These are phyloP conservation scores for Rhinoderma darwinii DNA, from an alignment of 2,113 vertebrate species.

Conservation along the genomic window DNA sequence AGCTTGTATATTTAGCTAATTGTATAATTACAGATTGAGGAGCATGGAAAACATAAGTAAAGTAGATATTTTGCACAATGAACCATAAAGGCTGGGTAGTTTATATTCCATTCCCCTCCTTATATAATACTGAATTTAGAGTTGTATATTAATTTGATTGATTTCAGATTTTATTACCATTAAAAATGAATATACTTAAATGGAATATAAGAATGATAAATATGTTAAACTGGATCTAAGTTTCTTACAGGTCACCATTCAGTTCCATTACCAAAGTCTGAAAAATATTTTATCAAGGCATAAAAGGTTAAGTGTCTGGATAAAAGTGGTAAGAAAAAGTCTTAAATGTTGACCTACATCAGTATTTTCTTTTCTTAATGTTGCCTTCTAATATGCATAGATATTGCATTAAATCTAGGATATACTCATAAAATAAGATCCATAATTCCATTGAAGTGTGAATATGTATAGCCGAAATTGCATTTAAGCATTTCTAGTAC, in stretches of 20 bases:
- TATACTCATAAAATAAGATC: background rate
- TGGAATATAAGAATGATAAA: no score
- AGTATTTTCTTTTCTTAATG: background rate
- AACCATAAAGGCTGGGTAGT: background rate
- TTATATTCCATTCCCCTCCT: no score
- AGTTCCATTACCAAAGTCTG: background rate
- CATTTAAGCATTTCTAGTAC: slow-evolving; percentile 12
- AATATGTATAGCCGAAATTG: background rate
- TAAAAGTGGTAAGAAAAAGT: background rate
- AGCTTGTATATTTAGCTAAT: background rate
- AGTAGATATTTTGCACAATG: background rate
- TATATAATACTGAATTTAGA: no score
- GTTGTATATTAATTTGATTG: no score
- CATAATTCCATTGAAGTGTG: slow-evolving; percentile 7
- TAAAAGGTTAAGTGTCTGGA: background rate
- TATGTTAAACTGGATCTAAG: background rate
- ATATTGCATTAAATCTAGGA: background rate
- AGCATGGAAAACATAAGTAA: background rate
- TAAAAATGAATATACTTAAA: no score
- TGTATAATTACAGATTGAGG: background rate
- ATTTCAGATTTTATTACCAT: no score
- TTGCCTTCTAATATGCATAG: background rate
- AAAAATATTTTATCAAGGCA: background rate
- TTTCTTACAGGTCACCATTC: background rate
- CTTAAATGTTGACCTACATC: background rate